phyloP scores from a whole-genome alignment of 2,797 vertebrate genomes.

The Neostethus bicornis region DNA sequence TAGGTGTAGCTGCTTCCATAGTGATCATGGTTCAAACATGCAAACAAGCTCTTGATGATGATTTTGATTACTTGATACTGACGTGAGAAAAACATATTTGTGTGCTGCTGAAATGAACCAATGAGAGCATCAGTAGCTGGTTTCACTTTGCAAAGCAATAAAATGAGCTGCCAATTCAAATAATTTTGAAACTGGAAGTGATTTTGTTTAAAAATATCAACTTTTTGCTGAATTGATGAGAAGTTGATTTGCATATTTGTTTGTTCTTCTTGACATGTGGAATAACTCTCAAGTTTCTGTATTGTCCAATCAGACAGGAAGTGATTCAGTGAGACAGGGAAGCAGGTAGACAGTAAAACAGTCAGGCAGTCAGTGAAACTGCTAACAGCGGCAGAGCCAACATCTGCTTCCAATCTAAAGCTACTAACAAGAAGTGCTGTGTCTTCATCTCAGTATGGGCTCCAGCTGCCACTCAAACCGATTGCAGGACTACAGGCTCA shows the following conservation, averaged over 20 bases:
- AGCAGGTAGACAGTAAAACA: constrained; percentile 34
- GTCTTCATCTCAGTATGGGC: constrained; percentile 54
- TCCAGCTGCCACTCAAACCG: constrained; percentile 67
- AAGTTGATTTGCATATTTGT: neutral
- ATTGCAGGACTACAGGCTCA: neutral
- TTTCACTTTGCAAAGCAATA: neutral
- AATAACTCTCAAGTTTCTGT: neutral
- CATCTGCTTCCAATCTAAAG: constrained; percentile 66
- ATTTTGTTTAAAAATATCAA: too few species aligned
- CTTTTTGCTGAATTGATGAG: neutral
- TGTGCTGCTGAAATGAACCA: neutral
- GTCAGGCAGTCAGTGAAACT: constrained; percentile 43
- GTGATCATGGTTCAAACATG: neutral
- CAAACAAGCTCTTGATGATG: neutral
- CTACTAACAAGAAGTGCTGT: constrained; percentile 71
- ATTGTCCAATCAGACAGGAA: neutral
- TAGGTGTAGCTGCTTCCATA: neutral
- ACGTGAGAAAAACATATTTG: accelerated
- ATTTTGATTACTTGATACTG: neutral
- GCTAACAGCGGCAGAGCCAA: constrained; percentile 72
- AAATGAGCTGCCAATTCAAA: neutral
- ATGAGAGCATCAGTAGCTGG: neutral
- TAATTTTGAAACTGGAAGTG: too few species aligned
- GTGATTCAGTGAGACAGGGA: constrained; percentile 13
- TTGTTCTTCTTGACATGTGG: neutral